Base-by-base conservation (phyloP, 2,888 invertebrate species). In the Pachymerium ferrugineum region DNA sequence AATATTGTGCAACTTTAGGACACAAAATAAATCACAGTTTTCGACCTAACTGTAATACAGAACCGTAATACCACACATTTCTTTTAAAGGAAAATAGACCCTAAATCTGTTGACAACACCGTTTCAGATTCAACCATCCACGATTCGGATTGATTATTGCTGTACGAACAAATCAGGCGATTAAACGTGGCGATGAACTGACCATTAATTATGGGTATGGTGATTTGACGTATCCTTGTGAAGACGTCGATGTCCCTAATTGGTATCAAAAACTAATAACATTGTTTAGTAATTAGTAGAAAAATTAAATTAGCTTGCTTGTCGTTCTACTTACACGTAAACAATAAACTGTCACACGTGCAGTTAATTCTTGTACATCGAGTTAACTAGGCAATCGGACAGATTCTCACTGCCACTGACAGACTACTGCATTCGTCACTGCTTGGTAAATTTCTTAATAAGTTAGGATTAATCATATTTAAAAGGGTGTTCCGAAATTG, bases 1-100 rank as follows among this genome's bases (percentile, higher is more conserved):
- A 3, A 28, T 75, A 75, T 69, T 71, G 69, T 22, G 74, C 75
- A 12, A 74, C 72, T 38, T 42, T 75, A 2, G 75, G 74, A 8
- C 75, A 75, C 30, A 75, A 75, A 54, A n/a, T 74, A 16, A 75
- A 75, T 42, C 75, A 75, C 38, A 72, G 71, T 35, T 74, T 74
- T 47, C 29, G 25, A 22, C 72, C 75, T n/a, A 75, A 75, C 62
- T 75, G 75, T 42, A 47, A 16, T 28, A 42, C 25, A 28, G 72
- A 72, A 25, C 28, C 19, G 72, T 72, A 69, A 69, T 69, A 16
- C 10, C 25, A 14, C 19, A 1, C 10, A 38, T 14, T 33, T 1
- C 22, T 22, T 4, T 3, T 3, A 10, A 33, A 62, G 31, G 12
- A 71, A 35, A 14, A 25, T 22, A 38, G 10, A 35, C 1, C 8